Conservation (phyloP, 2,888 invertebrate species). For the Boloria euphrosyne region DNA sequence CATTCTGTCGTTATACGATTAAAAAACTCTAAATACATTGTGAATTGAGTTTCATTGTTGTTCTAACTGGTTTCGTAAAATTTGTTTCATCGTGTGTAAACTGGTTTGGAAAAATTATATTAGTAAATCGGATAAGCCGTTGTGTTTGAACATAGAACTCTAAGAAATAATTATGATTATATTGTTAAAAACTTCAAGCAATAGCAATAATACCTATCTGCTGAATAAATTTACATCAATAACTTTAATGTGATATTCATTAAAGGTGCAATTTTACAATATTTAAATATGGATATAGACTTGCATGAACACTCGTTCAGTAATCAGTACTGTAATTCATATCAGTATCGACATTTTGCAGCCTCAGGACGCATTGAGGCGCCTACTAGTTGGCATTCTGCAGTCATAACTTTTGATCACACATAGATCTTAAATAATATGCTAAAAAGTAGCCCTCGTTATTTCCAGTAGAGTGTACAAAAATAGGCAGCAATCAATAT, state of each 20-base stretch:
- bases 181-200: not conserved
- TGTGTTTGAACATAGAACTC: too few species aligned
- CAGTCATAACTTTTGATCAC: conserved; percentile 29
- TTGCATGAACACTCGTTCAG: conserved; percentile 13
- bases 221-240: not conserved
- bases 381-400: conserved; percentile 32
- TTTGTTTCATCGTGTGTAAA: too few species aligned
- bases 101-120: too few species aligned
- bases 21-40: too few species aligned
- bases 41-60: too few species aligned
- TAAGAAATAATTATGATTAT: too few species aligned
- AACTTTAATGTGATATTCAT: conserved; percentile 16
- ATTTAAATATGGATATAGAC: conserved; percentile 10
- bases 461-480: conserved; percentile 2
- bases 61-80: too few species aligned
- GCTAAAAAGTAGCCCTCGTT: conserved; percentile 22
- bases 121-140: too few species aligned
- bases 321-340: conserved; percentile 27
- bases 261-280: conserved; percentile 9
- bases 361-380: conserved; percentile 26
- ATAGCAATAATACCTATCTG: not conserved
- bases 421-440: conserved; percentile 21
- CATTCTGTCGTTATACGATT: too few species aligned
- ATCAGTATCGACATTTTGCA: conserved; percentile 23
- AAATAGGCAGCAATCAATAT: too few species aligned